These are phyloP conservation scores for Hassar affinis DNA, from an alignment of 2,113 vertebrate genomes.

Conservation along the genomic window DNA sequence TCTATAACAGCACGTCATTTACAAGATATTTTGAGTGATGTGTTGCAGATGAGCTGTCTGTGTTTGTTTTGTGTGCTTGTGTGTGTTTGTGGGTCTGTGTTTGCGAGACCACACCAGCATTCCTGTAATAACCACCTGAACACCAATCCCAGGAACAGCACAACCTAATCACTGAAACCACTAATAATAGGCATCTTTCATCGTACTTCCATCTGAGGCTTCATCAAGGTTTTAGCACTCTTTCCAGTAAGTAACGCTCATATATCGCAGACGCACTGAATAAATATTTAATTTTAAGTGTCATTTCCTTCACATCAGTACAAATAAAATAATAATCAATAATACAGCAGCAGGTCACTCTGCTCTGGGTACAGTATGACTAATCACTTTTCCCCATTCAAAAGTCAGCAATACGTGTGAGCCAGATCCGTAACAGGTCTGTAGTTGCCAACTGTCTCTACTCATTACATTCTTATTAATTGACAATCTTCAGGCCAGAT, in stretches of 20 bases:
- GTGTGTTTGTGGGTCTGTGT: slow-evolving; percentile 5
- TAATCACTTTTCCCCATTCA: slow-evolving; percentile 1
- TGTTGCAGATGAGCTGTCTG: neutral
- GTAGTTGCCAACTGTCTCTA: neutral
- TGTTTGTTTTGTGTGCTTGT: slow-evolving; percentile 1
- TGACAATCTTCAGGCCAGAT: neutral
- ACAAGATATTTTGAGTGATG: neutral
- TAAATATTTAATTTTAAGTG: neutral
- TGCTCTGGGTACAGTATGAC: neutral
- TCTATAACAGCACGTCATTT: neutral
- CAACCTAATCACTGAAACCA: neutral
- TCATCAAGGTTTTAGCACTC: neutral
- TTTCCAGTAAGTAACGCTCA: neutral
- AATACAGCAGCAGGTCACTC: neutral
- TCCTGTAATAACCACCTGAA: slow-evolving; percentile 6
- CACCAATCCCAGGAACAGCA: neutral
- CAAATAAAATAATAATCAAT: neutral
- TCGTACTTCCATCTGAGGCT: neutral
- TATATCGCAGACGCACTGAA: neutral
- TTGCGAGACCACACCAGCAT: neutral
- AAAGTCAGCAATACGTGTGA: neutral
- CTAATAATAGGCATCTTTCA: neutral
- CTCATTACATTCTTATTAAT: slow-evolving; percentile 7
- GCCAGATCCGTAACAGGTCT: neutral
- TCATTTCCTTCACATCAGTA: neutral